phyloP scores from a whole-genome alignment of 2,888 invertebrate species.

The Yponomeuta sedellus region DNA sequence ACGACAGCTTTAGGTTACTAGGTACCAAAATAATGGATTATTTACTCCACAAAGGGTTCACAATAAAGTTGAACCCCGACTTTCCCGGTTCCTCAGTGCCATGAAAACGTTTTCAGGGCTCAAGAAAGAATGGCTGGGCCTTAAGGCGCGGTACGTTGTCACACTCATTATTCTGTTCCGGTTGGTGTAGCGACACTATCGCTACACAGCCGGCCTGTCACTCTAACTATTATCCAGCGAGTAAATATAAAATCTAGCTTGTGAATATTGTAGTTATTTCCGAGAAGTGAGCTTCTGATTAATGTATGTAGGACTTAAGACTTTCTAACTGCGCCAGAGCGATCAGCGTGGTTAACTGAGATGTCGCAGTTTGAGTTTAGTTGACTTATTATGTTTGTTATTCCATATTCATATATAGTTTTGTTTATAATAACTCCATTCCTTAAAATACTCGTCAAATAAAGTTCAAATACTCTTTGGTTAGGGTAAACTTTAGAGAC shows the following conservation, averaged over 20 bases:
- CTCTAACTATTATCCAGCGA: constrained; percentile 28
- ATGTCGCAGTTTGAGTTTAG: too few relatives aligned
- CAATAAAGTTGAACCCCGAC: background rate
- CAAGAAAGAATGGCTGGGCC: constrained; percentile 10
- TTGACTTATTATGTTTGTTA: too few relatives aligned
- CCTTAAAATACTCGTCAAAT: too few relatives aligned
- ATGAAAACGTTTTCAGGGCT: background rate
- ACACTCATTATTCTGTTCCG: constrained; percentile 52
- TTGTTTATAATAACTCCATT: too few relatives aligned
- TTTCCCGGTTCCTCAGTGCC: background rate
- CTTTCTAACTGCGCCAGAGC: too few relatives aligned
- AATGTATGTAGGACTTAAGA: too few relatives aligned
- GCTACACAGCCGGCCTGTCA: constrained; percentile 28
- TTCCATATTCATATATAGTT: too few relatives aligned
- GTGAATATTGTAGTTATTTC: background rate
- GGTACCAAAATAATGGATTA: background rate
- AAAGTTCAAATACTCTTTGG: too few relatives aligned
- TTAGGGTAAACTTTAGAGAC: too few relatives aligned
- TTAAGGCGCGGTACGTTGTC: constrained; percentile 42
- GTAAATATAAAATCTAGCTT: constrained; percentile 29
- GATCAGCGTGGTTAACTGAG: too few relatives aligned
- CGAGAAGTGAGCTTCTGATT: background rate
- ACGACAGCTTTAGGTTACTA: background rate
- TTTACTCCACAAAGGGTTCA: background rate
- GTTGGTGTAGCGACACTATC: constrained; percentile 38